These are phyloP conservation scores for Periophthalmodon schlosseri DNA, from an alignment of 2,113 vertebrate genomes.

Conservation along the genomic window DNA sequence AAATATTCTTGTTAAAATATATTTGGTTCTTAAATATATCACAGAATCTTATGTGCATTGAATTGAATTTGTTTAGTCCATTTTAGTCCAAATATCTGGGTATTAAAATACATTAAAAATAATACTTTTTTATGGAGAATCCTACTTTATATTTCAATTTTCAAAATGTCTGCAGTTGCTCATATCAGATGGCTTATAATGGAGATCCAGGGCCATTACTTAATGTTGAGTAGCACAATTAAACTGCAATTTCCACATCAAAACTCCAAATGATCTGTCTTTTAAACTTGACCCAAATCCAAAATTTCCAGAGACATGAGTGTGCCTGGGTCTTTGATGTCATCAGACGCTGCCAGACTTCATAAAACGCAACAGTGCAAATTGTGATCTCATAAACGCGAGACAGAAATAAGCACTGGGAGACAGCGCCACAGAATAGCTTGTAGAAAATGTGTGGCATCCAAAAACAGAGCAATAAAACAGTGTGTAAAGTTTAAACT, in stretches of 20 bases:
- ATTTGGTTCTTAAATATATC: too few species aligned
- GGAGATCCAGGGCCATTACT: conserved; percentile 14
- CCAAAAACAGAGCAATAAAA: conserved; percentile 34
- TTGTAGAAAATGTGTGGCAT: conserved; percentile 31
- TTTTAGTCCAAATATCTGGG: background rate
- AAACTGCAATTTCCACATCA: background rate
- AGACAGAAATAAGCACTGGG: conserved; percentile 42
- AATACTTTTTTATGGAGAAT: too few species aligned
- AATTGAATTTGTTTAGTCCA: background rate
- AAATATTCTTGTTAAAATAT: too few species aligned
- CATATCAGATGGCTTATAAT: background rate
- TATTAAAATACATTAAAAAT: too few species aligned
- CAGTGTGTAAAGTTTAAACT: conserved; percentile 31
- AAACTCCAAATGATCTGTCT: conserved; percentile 5
- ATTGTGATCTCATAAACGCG: conserved; percentile 27
- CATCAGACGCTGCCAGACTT: conserved; percentile 29
- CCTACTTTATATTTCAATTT: background rate
- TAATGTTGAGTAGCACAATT: background rate
- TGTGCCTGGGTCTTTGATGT: conserved; percentile 28
- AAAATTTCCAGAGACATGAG: conserved; percentile 20
- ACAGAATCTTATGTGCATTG: too few species aligned
- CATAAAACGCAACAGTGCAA: conserved; percentile 35
- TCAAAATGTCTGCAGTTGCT: background rate
- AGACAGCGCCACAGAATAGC: conserved; percentile 8
- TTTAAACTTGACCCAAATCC: conserved; percentile 27